A percentile compares a stretch with the other conserved stretches of the same genome.
Evolutionary conservation across 2,797 vertebrate species (phyloP).

Genomic region (Myotis findleyi): DNA sequence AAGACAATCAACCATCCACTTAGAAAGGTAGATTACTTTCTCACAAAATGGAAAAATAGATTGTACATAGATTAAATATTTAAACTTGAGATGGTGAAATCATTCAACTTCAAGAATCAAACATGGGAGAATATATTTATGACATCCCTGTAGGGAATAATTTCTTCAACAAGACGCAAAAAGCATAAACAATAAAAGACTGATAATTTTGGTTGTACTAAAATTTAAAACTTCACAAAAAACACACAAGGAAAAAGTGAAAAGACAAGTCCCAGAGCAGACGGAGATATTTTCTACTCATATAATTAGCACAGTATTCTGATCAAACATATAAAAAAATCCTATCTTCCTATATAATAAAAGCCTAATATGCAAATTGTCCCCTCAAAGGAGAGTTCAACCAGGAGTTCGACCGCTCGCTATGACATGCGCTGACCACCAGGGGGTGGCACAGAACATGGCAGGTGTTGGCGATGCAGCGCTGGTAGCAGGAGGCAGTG

Average conservation of each 20-base stretch:
- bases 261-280: conserved; percentile 21
- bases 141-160: background rate
- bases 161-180: background rate
- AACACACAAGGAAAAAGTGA: background rate
- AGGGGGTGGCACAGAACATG: too few relatives aligned
- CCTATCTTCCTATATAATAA: background rate
- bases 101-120: background rate
- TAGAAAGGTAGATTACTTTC: background rate
- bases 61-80: conserved; percentile 1
- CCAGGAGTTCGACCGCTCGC: too few relatives aligned
- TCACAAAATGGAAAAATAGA: background rate
- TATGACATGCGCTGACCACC: too few relatives aligned
- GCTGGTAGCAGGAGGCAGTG: too few relatives aligned
- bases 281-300: background rate
- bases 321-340: conserved; percentile 11
- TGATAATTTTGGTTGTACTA: background rate
- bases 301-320: background rate
- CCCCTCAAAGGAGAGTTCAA: too few relatives aligned
- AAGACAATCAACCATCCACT: background rate
- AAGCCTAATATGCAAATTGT: too few relatives aligned
- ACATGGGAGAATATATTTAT: background rate
- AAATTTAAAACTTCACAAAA: conserved; percentile 35
- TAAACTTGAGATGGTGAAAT: conserved; percentile 9
- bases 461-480: fast-evolving
- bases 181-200: background rate